Evolutionary conservation across 2,797 vertebrate species (phyloP).

Genomic region (Lates japonicus): DNA sequence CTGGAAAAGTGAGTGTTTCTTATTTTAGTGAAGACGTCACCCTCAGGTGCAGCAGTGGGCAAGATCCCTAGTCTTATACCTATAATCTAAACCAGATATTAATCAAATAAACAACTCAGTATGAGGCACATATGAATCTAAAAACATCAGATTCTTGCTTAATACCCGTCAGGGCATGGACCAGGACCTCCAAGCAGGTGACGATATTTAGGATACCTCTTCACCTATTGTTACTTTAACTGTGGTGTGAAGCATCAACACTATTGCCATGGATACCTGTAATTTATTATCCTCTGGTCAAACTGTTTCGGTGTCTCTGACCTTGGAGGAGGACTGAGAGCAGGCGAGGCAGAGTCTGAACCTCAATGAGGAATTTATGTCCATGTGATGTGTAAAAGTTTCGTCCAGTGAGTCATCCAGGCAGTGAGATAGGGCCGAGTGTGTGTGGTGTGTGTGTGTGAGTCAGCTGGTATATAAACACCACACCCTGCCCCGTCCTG

Average conservation of each 20-base stretch:
- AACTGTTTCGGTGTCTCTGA: neutral
- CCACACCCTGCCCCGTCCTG: constrained; percentile 66
- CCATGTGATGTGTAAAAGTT: constrained; percentile 51
- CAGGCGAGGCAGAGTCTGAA: constrained; percentile 4
- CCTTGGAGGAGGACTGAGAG: neutral
- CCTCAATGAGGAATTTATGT: constrained; percentile 52
- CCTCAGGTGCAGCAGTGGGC: too few relatives aligned
- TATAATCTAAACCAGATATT: too few relatives aligned
- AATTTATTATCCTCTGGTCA: neutral
- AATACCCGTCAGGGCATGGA: too few relatives aligned
- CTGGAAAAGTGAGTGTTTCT: too few relatives aligned
- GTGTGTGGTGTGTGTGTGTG: constrained; percentile 21
- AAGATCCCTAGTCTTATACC: too few relatives aligned
- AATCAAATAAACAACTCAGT: too few relatives aligned
- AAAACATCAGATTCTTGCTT: too few relatives aligned
- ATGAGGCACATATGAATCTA: too few relatives aligned
- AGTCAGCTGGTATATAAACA: constrained; percentile 71
- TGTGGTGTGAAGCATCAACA: neutral
- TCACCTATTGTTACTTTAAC: too few relatives aligned
- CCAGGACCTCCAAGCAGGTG: too few relatives aligned
- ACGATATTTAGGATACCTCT: too few relatives aligned
- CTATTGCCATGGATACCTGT: neutral
- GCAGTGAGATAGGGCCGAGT: neutral
- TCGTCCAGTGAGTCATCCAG: constrained; percentile 49
- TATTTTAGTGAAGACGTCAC: too few relatives aligned